These are phyloP conservation scores for Neoascia interrupta DNA, from an alignment of 2,888 invertebrate genomes.

Conservation along the genomic window DNA sequence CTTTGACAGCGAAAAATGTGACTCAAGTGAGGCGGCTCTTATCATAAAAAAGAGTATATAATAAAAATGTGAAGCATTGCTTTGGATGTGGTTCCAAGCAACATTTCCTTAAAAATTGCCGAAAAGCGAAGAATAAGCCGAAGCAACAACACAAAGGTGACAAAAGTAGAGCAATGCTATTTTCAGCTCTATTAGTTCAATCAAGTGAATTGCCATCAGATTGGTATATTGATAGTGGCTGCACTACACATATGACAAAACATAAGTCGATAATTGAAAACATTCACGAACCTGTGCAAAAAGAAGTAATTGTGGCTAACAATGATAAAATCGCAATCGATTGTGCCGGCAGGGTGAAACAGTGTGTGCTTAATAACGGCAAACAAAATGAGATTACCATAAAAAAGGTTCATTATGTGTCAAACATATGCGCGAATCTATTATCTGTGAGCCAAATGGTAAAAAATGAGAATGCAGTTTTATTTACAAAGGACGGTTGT, in stretches of 20 bases:
- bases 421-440: slow-evolving; percentile 43
- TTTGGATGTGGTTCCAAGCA: slow-evolving; percentile 47
- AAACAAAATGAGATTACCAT: slow-evolving; percentile 35
- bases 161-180: slow-evolving; percentile 22
- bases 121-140: slow-evolving; percentile 1
- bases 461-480: slow-evolving; percentile 28
- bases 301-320: slow-evolving; percentile 21
- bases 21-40: background rate
- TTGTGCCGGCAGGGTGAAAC: background rate
- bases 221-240: slow-evolving; percentile 35
- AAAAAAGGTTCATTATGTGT: slow-evolving; percentile 24
- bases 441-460: slow-evolving; percentile 4
- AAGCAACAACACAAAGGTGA: slow-evolving; percentile 19
- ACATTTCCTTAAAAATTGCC: slow-evolving; percentile 11
- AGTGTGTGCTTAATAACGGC: background rate
- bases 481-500: slow-evolving; percentile 40
- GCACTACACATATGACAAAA: slow-evolving; percentile 31
- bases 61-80: slow-evolving; percentile 16
- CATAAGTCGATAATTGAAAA: slow-evolving; percentile 24
- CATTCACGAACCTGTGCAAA: slow-evolving; percentile 1
- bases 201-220: slow-evolving; percentile 32
- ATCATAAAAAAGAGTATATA: slow-evolving; percentile 2
- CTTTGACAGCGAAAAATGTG: slow-evolving; percentile 36
- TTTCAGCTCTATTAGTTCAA: slow-evolving; percentile 22
- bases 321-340: background rate